Conservation (phyloP, 2,113 vertebrate genomes). For the Proteles cristata region DNA sequence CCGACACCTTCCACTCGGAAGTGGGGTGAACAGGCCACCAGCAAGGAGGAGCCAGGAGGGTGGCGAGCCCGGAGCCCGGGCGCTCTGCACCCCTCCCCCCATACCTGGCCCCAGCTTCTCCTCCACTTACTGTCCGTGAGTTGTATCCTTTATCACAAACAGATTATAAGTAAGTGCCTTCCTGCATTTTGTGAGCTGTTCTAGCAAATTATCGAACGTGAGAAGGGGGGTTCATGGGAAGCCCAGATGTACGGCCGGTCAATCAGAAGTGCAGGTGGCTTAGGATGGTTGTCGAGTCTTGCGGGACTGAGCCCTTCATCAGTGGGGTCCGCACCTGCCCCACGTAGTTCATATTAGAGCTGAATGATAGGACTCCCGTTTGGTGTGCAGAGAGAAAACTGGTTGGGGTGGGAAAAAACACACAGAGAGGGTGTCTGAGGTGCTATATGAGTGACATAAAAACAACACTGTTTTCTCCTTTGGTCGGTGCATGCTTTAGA, state of each 20-base stretch:
- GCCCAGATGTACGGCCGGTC: fast-evolving
- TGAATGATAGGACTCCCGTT: no score
- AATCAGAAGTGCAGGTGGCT: neutral
- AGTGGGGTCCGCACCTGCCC: neutral
- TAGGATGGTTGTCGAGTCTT: neutral
- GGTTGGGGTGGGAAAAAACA: neutral
- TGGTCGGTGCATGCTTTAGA: fast-evolving
- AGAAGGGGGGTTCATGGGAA: neutral
- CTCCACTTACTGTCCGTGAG: neutral
- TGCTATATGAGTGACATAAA: neutral
- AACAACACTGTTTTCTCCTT: neutral
- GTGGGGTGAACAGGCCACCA: neutral
- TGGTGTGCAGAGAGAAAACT: neutral
- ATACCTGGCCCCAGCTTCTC: neutral
- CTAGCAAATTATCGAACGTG: neutral
- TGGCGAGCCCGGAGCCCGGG: neutral
- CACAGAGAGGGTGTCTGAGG: neutral
- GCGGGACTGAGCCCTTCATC: neutral
- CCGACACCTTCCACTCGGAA: no score
- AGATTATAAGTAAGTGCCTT: neutral
- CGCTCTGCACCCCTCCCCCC: neutral
- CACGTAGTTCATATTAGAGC: neutral
- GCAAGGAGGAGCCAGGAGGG: neutral
- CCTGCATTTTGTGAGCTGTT: neutral
- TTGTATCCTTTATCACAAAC: neutral